A percentile compares a stretch with the other conserved stretches of the same genome.
Evolutionary conservation across 2,797 vertebrate genomes (phyloP).

Genomic region (Meda fulgida): DNA sequence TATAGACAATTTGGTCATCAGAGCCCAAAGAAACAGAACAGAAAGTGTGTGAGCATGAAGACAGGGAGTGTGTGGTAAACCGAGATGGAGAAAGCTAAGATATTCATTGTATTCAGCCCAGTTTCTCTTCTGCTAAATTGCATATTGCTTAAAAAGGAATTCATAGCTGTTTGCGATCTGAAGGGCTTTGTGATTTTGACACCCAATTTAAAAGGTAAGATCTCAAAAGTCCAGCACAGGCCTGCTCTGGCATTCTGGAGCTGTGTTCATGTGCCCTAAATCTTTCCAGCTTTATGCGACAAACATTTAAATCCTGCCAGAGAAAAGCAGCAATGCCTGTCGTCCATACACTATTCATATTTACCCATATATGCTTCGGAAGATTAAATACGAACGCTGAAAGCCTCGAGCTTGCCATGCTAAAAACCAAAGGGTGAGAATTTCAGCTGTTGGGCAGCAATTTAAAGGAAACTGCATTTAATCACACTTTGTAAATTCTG

Average conservation of each 20-base stretch:
- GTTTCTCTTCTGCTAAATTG: constrained; percentile 51
- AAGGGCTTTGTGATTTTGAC: constrained; percentile 58
- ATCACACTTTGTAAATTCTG: neutral
- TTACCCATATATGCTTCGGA: neutral
- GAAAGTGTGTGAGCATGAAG: neutral
- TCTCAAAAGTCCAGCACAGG: constrained; percentile 42
- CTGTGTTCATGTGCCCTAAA: constrained; percentile 39
- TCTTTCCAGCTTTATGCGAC: constrained; percentile 53
- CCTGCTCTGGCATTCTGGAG: constrained; percentile 49
- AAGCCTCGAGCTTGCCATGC: neutral
- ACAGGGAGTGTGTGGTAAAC: neutral
- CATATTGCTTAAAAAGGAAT: constrained; percentile 53
- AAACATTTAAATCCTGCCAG: constrained; percentile 55
- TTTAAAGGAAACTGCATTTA: constrained; percentile 16
- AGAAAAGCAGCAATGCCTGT: constrained; percentile 48
- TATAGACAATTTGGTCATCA: neutral
- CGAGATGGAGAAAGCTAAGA: constrained; percentile 30
- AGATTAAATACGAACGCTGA: neutral
- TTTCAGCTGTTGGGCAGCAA: neutral
- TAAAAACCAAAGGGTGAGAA: neutral
- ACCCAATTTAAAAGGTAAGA: constrained; percentile 65
- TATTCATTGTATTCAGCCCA: constrained; percentile 46
- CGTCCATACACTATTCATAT: constrained; percentile 41
- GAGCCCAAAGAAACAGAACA: neutral
- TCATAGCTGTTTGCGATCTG: constrained; percentile 50